Evolutionary conservation across 2,113 vertebrate species (phyloP), one percentile per base, ranked within the genome.

Genomic region (Herpailurus yagouaroundi): DNA sequence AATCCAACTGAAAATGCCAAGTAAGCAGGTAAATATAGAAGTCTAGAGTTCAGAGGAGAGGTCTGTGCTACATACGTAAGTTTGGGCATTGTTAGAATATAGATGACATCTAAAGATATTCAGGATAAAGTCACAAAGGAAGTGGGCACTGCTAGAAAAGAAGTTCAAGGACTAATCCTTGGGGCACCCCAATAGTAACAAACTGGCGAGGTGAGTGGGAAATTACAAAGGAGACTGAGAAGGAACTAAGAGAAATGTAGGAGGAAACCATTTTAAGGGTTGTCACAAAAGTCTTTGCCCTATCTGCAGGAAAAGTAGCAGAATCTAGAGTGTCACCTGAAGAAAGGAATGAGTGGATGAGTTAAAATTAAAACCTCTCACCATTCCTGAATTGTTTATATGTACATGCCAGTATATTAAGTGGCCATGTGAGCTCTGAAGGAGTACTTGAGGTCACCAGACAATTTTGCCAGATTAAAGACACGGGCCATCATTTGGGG

Each of bases 181-280:
- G 18, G 16, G 64, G 31, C 18, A 74, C 23, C 25, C 31, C 29
- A 80, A 74, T 80, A 74, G 52, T 86, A 86, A 94, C 11, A 92
- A 87, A 79, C 25, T 77, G 60, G 8, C 85, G 25, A 90, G 27
- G 19, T 64, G 33, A 92, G 48, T 74, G 80, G 57, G 50, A 93
- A 91, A 94, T 60, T 92, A 27, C 79, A 92, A 55, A 95, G 57
- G 68, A 77, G 25, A 76, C 66, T 57, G 25, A 71, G 60, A 95
- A 89, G 29, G 10, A 79, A 14, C 66, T 95, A 29, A 77, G 3
- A 87, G 55, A 80, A 86, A 66, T 94, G 14, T 21, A 95, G 2
- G 45, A 18, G 15, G 48, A 88, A 82, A 45, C 9, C 23, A 38
- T 79, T 89, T 86, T 66, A 74, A 76, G 19, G 5, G 25, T 63